phyloP scores from a whole-genome alignment of 37 sponge, comb jelly and placozoan genomes.

The Chondrosia reniformis region DNA sequence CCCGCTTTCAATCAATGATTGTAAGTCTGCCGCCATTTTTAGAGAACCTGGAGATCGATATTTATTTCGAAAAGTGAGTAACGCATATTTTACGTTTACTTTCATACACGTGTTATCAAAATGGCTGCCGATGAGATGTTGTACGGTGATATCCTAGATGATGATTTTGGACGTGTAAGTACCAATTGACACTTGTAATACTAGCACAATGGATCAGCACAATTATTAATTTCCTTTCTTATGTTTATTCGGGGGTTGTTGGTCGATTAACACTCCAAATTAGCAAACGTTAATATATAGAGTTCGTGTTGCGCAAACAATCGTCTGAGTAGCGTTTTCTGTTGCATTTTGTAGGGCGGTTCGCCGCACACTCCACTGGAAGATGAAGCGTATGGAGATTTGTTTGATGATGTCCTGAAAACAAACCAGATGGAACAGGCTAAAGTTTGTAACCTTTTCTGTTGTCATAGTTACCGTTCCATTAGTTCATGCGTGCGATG shows the following conservation, averaged over 20 bases:
- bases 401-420: conserved; percentile 19
- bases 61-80: too few relatives aligned
- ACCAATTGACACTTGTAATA: neutral
- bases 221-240: too few relatives aligned
- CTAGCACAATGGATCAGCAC: neutral
- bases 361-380: conserved; percentile 11
- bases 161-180: conserved; percentile 33
- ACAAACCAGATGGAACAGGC: neutral
- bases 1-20: too few relatives aligned
- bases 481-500: neutral
- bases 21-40: too few relatives aligned
- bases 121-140: conserved; percentile 76
- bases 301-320: too few relatives aligned
- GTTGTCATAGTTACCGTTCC: neutral
- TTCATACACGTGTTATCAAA: too few relatives aligned
- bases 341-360: neutral
- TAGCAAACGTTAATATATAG: too few relatives aligned
- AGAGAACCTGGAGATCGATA: too few relatives aligned
- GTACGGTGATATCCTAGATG: conserved; percentile 70
- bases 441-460: neutral
- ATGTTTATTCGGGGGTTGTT: too few relatives aligned
- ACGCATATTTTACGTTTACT: too few relatives aligned
- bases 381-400: conserved; percentile 15
- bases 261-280: too few relatives aligned
- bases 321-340: too few relatives aligned